Percentiles rank a stretch among this genome's conserved stretches.
These are phyloP conservation scores for Clinocottus analis DNA, from an alignment of 2,113 vertebrate species.

Conservation along the genomic window DNA sequence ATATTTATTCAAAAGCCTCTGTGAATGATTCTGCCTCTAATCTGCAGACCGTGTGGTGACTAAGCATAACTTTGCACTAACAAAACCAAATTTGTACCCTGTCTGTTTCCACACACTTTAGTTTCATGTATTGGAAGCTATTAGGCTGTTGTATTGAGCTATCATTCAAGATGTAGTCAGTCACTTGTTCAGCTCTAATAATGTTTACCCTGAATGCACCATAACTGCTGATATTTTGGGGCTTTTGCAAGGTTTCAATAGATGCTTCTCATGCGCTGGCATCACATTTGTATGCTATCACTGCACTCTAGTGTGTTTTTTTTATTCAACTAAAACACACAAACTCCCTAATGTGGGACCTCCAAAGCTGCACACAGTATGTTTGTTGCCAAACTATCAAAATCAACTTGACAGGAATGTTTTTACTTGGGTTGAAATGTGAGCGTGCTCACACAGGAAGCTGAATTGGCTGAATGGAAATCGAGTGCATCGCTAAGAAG, in stretches of 20 bases:
- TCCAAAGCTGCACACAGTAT: neutral
- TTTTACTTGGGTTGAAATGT: constrained; percentile 23
- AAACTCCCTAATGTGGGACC: neutral
- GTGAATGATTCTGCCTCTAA: constrained; percentile 46
- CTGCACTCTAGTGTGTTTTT: neutral
- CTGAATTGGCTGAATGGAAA: constrained; percentile 22
- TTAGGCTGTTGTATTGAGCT: constrained; percentile 18
- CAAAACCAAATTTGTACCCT: constrained; percentile 37
- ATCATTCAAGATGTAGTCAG: constrained; percentile 7
- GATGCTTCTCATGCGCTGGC: neutral
- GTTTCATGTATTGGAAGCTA: constrained; percentile 14
- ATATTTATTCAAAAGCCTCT: constrained; percentile 57
- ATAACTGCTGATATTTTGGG: neutral
- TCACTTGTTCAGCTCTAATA: constrained; percentile 19
- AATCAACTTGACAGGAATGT: constrained; percentile 38
- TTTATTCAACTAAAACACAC: neutral
- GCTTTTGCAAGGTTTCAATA: neutral
- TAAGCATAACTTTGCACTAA: constrained; percentile 55
- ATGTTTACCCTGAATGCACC: constrained; percentile 7
- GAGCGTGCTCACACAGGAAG: constrained; percentile 28
- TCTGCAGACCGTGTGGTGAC: constrained; percentile 55
- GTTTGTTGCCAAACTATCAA: constrained; percentile 21
- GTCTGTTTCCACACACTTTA: constrained; percentile 37
- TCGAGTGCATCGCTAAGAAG: constrained; percentile 17
- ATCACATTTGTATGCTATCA: neutral